Evolutionary conservation across 2,888 invertebrate genomes (phyloP).

Genomic region (Iselma pallidipennis): DNA sequence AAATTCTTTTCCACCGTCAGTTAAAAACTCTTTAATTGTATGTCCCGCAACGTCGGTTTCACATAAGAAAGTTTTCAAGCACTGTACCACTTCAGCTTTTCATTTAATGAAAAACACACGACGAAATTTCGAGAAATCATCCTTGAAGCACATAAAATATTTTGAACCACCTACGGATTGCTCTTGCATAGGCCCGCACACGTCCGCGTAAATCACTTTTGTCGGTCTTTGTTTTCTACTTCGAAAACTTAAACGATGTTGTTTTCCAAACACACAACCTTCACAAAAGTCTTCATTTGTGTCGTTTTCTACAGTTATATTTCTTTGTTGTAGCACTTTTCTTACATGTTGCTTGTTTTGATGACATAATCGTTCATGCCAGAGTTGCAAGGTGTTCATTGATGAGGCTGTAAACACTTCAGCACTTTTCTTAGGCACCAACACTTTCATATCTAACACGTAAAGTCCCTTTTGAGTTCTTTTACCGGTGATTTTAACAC

Average conservation of each 20-base stretch:
- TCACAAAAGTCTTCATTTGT: constrained; percentile 29
- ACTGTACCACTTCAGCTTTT: constrained; percentile 13
- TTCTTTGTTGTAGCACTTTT: constrained; percentile 11
- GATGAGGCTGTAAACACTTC: constrained; percentile 10
- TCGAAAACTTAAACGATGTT: constrained; percentile 21
- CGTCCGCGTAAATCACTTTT: constrained; percentile 28
- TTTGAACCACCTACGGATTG: constrained; percentile 34
- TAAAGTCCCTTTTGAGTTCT: constrained; percentile 8
- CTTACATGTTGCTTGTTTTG: constrained; percentile 24
- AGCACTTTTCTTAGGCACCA: constrained; percentile 5
- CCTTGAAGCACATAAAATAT: constrained; percentile 38
- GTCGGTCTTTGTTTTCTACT: constrained; percentile 21
- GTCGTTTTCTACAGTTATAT: constrained; percentile 8
- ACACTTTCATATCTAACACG: constrained; percentile 11
- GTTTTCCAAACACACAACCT: constrained; percentile 28
- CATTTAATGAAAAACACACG: constrained; percentile 37
- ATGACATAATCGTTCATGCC: constrained; percentile 25
- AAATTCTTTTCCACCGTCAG: constrained; percentile 22
- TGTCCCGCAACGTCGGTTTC: constrained; percentile 7
- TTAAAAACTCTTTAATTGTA: constrained; percentile 8
- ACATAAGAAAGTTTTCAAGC: constrained; percentile 8
- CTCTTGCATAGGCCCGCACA: constrained; percentile 26
- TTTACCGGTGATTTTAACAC: constrained; percentile 7
- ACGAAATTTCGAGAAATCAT: constrained; percentile 37
- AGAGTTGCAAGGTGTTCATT: constrained; percentile 10